Evolutionary conservation across 2,888 invertebrate species (phyloP).

Genomic region (Eristalis pertinax): DNA sequence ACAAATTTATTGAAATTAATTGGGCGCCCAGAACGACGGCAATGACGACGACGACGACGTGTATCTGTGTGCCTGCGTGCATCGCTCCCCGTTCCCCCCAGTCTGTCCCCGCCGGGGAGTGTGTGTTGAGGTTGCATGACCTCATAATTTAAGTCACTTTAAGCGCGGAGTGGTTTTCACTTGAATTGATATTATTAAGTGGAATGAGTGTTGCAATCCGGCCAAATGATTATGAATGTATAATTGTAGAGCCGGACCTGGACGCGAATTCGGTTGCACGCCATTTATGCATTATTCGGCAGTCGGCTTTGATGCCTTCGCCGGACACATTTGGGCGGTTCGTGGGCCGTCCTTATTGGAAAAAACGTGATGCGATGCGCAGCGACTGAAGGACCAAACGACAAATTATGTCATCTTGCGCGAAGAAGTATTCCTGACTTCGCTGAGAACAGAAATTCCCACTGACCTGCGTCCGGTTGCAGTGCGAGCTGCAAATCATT

Average conservation of each 20-base stretch:
- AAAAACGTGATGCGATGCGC: background rate
- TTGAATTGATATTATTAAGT: slow-evolving; percentile 57
- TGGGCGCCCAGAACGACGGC: slow-evolving; percentile 56
- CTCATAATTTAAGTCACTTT: slow-evolving; percentile 67
- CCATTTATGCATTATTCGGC: slow-evolving; percentile 56
- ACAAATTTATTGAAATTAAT: slow-evolving; percentile 72
- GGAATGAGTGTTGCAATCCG: slow-evolving; percentile 65
- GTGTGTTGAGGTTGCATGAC: slow-evolving; percentile 57
- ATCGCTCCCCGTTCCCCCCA: background rate
- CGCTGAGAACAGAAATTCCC: background rate
- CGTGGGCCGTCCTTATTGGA: background rate
- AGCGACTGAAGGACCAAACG: background rate
- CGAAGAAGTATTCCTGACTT: too few relatives aligned
- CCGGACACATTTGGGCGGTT: background rate
- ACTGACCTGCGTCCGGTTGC: background rate
- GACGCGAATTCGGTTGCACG: slow-evolving; percentile 38
- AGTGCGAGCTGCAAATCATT: background rate
- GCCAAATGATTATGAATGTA: slow-evolving; percentile 65
- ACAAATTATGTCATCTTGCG: background rate
- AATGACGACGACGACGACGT: background rate
- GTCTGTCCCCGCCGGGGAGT: background rate
- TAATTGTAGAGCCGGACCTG: slow-evolving; percentile 36
- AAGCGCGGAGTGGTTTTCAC: slow-evolving; percentile 47
- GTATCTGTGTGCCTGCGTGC: slow-evolving; percentile 13
- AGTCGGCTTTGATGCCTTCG: background rate